phyloP scores from a whole-genome alignment of 1,140 invertebrate species.

The Conus ventricosus region DNA sequence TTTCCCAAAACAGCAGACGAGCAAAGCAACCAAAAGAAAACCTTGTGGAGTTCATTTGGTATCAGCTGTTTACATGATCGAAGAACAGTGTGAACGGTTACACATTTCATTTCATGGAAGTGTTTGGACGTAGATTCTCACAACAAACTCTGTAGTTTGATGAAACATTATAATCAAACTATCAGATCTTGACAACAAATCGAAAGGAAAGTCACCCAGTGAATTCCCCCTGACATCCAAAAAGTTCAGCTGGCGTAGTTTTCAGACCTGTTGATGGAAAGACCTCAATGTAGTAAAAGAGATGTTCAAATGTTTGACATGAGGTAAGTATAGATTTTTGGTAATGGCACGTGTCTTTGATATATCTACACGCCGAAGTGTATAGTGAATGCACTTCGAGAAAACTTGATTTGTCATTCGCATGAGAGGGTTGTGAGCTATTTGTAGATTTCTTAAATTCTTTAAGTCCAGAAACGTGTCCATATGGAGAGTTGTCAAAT shows the following conservation, averaged over 20 bases:
- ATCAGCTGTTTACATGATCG: slow-evolving; percentile 30
- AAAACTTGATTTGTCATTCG: neutral
- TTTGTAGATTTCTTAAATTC: slow-evolving; percentile 22
- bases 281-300: neutral
- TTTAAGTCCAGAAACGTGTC: neutral
- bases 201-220: slow-evolving; percentile 31
- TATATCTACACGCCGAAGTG: slow-evolving; percentile 2
- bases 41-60: slow-evolving; percentile 24
- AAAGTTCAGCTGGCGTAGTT: neutral
- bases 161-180: slow-evolving; percentile 19
- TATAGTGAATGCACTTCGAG: neutral
- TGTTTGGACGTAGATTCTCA: neutral
- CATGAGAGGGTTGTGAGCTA: slow-evolving; percentile 12
- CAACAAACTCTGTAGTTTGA: slow-evolving; percentile 52
- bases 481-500: neutral
- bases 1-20: slow-evolving; percentile 46
- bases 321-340: neutral
- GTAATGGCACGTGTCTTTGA: neutral
- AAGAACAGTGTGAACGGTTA: neutral
- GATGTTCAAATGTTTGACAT: slow-evolving; percentile 13
- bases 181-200: slow-evolving; percentile 24
- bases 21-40: slow-evolving; percentile 46
- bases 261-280: slow-evolving; percentile 32
- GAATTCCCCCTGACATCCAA: slow-evolving; percentile 33
- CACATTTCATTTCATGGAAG: neutral